A percentile compares a stretch with the other conserved stretches of the same genome.
These are phyloP conservation scores for Acanthisitta chloris DNA, from an alignment of 2,113 vertebrate species.

Conservation along the genomic window DNA sequence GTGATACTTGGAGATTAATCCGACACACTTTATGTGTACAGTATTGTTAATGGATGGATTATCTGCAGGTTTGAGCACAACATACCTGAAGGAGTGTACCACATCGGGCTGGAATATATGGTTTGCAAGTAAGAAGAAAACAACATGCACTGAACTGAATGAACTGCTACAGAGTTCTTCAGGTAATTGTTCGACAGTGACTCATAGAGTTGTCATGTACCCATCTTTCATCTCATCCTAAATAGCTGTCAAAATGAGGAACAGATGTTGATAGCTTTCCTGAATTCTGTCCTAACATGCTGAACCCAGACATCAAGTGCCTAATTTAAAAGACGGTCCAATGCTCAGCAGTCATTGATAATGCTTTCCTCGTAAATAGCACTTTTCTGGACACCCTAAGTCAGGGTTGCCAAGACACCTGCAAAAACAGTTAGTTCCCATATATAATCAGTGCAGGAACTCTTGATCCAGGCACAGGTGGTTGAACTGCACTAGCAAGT, in stretches of 20 bases:
- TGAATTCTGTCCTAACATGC: neutral
- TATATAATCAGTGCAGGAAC: neutral
- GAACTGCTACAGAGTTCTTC: conserved; percentile 20
- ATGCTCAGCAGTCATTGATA: neutral
- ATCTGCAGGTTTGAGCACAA: conserved; percentile 40
- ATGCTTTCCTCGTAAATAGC: neutral
- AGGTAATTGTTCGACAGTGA: conserved; percentile 53
- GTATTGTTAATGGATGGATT: neutral
- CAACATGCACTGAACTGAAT: conserved; percentile 52
- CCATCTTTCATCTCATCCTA: neutral
- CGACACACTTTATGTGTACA: neutral
- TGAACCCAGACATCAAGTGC: neutral
- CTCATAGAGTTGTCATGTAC: neutral
- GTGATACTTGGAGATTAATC: neutral
- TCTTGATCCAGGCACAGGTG: neutral
- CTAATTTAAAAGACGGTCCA: neutral
- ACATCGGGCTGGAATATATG: neutral
- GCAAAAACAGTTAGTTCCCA: neutral
- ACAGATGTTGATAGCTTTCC: neutral
- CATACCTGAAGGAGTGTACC: conserved; percentile 29
- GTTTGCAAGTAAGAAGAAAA: neutral
- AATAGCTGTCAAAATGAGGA: neutral
- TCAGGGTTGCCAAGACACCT: neutral
- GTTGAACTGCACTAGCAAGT: neutral
- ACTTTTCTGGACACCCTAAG: neutral